Base-by-base conservation (phyloP, 2,797 vertebrate genomes). In the Hyperoplus immaculatus region DNA sequence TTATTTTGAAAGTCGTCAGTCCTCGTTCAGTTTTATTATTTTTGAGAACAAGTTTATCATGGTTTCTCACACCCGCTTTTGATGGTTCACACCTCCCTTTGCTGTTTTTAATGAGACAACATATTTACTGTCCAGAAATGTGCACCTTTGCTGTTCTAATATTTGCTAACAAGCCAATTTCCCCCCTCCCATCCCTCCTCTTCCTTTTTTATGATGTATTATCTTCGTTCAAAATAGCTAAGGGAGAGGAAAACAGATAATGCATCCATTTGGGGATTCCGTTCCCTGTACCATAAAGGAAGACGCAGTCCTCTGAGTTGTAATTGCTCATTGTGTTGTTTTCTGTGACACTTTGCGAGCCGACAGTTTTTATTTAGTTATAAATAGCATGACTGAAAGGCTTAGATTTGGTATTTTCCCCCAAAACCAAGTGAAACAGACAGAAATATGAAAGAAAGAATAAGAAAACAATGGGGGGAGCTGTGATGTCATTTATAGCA, bases 321-420 rank as follows among this genome's bases (percentile, higher is more conserved):
- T 70, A 69, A 59, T 65, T 63, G 56, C 62, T 64, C 67, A 60
- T 47, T 47, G 14, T 45, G 43, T 76, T 72, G 36, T 72, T 53
- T 66, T 54, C 62, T 29, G 42, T 56, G 21, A 65, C 29, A 47
- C 47, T 67, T 67, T 55, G 63, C 73, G 81, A 70, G 57, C 3
- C 0, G 8, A 77, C 18, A 41, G 41, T 77, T 71, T 68, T 69
- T 49, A 59, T 59, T 75, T 49, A 50, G 3, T 77, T 76, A 78
- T 55, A 75, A 77, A 66, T 21, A 62, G 12, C 50, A 72, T 67
- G 18, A 70, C 69, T 75, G 68, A 54, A 38, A 41, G 5, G 42
- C 10, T 54, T 58, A 62, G 72, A 69, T 4, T 50, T 49, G 15
- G 71, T 75, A 0, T 47, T 50, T 61, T 46, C 69, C 49, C 53